A percentile compares a stretch with the other conserved stretches of the same genome.
Evolutionary conservation across 2,113 vertebrate species (phyloP).

Genomic region (Ciconia maguari): DNA sequence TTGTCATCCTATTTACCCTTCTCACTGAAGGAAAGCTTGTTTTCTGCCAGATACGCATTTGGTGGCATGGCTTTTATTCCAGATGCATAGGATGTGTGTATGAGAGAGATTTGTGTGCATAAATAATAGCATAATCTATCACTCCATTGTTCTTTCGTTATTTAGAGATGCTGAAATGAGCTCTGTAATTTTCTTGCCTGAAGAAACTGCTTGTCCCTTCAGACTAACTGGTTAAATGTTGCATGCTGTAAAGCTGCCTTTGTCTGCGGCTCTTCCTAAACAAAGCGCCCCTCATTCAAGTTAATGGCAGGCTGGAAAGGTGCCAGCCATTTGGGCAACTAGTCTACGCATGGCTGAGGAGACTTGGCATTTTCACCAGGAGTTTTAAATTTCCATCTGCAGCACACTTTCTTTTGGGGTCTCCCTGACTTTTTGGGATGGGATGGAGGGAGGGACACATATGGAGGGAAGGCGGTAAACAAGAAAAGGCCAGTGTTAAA

Average conservation of each 20-base stretch:
- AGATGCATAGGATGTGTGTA: slow-evolving; percentile 17
- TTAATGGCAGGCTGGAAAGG: slow-evolving; percentile 17
- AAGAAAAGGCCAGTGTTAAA: not conserved
- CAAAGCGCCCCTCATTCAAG: slow-evolving; percentile 23
- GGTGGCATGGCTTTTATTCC: slow-evolving; percentile 9
- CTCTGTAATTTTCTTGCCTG: slow-evolving; percentile 61
- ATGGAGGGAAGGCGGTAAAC: not conserved
- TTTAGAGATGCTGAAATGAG: slow-evolving; percentile 58
- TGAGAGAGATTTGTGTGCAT: slow-evolving; percentile 28
- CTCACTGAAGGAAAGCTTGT: not conserved
- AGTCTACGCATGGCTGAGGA: not conserved
- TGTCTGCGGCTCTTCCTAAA: not conserved
- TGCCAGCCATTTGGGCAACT: not conserved
- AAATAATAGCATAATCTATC: slow-evolving; percentile 17
- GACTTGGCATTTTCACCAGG: not conserved
- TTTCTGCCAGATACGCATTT: not conserved
- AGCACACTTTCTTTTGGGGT: not conserved
- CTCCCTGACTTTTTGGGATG: not conserved
- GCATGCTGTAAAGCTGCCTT: slow-evolving; percentile 11
- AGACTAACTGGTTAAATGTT: not conserved
- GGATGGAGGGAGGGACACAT: not conserved
- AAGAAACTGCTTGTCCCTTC: slow-evolving; percentile 56
- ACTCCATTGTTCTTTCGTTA: slow-evolving; percentile 1
- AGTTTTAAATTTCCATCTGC: not conserved
- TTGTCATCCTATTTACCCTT: not conserved